phyloP scores from a whole-genome alignment of 1,140 invertebrate species.

The Eriosoma lanigerum region DNA sequence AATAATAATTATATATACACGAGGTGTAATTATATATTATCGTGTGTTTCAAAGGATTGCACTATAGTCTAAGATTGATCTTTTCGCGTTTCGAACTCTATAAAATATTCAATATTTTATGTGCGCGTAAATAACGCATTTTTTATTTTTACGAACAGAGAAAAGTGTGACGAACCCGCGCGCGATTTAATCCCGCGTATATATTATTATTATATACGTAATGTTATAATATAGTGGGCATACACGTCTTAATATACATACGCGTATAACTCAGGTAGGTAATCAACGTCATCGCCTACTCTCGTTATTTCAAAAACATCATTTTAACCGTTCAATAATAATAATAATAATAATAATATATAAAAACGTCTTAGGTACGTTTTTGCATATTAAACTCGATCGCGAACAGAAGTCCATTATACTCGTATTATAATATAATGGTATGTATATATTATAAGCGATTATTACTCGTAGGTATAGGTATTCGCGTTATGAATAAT shows the following conservation, averaged over 20 bases:
- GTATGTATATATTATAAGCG: too few species aligned
- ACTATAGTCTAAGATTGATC: conserved; percentile 15
- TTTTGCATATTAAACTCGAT: neutral
- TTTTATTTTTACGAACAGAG: neutral
- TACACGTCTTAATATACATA: neutral
- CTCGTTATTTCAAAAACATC: neutral
- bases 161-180: neutral
- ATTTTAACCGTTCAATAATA: neutral
- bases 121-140: neutral
- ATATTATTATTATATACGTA: neutral
- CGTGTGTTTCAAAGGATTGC: conserved; percentile 16
- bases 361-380: too few species aligned
- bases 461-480: too few species aligned
- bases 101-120: conserved; percentile 24
- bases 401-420: neutral
- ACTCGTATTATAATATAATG: too few species aligned
- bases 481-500: too few species aligned
- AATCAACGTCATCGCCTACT: conserved; percentile 27
- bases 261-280: neutral
- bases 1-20: too few species aligned
- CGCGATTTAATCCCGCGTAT: neutral
- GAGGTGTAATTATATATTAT: conserved; percentile 10
- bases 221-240: neutral
- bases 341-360: neutral
- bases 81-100: neutral